Conservation (phyloP, 2,888 invertebrate species). For the Lycophotia porphyrea region DNA sequence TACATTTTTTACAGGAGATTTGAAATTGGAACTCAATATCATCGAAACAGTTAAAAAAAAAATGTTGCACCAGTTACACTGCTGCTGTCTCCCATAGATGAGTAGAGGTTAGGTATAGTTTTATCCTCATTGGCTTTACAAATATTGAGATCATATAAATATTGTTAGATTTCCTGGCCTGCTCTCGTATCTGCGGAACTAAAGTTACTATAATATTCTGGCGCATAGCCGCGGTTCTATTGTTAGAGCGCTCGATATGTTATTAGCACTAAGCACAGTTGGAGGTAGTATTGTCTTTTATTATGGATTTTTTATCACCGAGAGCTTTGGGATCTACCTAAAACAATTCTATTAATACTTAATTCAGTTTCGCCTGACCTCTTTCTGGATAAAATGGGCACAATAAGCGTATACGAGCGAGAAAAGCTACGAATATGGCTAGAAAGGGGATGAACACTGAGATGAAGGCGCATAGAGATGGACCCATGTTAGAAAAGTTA, state of each 20-base stretch:
- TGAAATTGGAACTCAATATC: not conserved
- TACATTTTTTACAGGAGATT: not conserved
- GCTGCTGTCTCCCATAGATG: not conserved
- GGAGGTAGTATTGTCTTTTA: constrained; percentile 12
- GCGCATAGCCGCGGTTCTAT: constrained; percentile 44
- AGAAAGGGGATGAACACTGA: not conserved
- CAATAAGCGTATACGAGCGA: not conserved
- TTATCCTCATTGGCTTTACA: not conserved
- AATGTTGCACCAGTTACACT: not conserved
- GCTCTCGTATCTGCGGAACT: constrained; percentile 22
- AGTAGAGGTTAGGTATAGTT: not conserved
- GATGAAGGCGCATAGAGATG: not conserved
- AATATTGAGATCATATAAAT: not conserved
- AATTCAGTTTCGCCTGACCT: constrained; percentile 23
- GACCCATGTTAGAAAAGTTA: not conserved
- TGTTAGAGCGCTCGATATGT: constrained; percentile 54
- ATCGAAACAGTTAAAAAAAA: not conserved
- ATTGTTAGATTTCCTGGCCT: constrained; percentile 1
- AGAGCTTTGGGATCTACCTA: constrained; percentile 22
- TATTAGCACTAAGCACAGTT: constrained; percentile 27
- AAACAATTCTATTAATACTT: constrained; percentile 32
- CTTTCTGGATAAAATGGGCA: constrained; percentile 9
- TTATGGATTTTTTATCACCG: constrained; percentile 46
- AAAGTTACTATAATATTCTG: constrained; percentile 42
- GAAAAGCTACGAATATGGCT: not conserved